phyloP scores from a whole-genome alignment of 2,797 vertebrate species.

The Myotis vivesi region DNA sequence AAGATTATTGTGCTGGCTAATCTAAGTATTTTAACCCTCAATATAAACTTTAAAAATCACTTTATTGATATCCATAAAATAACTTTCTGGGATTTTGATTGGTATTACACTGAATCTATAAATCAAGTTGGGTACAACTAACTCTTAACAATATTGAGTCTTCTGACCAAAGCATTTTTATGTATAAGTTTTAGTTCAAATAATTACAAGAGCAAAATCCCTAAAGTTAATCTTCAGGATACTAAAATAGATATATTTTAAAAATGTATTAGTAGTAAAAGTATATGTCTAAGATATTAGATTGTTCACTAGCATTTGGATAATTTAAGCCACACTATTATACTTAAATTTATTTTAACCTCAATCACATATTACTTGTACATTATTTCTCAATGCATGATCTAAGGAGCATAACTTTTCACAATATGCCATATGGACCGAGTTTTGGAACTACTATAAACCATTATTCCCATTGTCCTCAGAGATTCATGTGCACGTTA shows the following conservation, averaged over 20 bases:
- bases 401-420: neutral
- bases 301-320: neutral
- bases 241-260: neutral
- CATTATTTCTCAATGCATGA: neutral
- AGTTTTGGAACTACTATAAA: neutral
- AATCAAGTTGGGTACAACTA: neutral
- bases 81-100: neutral
- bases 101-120: neutral
- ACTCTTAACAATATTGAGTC: neutral
- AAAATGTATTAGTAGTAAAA: neutral
- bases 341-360: neutral
- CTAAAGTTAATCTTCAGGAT: neutral
- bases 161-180: slow-evolving; percentile 10
- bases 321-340: neutral
- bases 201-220: neutral
- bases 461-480: neutral
- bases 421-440: neutral
- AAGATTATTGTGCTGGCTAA: neutral
- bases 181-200: neutral
- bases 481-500: neutral
- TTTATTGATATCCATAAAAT: neutral
- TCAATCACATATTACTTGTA: neutral
- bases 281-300: neutral
- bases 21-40: neutral
- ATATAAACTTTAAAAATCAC: neutral